Conservation (phyloP, 1,140 invertebrate genomes). For the Marisa cornuarietis region DNA sequence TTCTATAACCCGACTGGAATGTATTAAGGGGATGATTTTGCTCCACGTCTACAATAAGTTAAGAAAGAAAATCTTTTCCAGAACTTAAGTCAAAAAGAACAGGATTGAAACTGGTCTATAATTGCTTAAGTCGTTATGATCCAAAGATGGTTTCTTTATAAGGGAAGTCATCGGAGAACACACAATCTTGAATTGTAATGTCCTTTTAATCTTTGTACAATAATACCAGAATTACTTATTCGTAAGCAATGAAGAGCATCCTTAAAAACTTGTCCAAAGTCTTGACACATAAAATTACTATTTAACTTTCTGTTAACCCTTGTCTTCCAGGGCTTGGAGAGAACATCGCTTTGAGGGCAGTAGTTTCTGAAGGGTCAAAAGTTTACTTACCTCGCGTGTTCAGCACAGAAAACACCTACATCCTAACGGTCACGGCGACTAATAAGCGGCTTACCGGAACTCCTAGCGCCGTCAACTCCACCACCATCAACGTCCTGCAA, state of each 20-base stretch:
- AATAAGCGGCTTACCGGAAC: background rate
- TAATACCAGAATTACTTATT: background rate
- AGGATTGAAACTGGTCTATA: too few species aligned
- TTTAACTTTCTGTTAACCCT: too few species aligned
- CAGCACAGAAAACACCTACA: slow-evolving; percentile 20
- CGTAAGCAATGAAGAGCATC: background rate
- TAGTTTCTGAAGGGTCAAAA: slow-evolving; percentile 25
- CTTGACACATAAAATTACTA: background rate
- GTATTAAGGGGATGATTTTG: too few species aligned
- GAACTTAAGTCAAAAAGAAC: too few species aligned
- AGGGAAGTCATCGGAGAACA: too few species aligned
- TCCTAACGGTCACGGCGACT: slow-evolving; percentile 16
- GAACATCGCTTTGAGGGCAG: slow-evolving; percentile 24
- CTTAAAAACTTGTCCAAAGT: too few species aligned
- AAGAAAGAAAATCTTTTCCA: too few species aligned
- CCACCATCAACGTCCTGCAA: slow-evolving; percentile 34
- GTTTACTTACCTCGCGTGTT: slow-evolving; percentile 34
- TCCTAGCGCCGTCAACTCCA: slow-evolving; percentile 13
- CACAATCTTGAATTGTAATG: background rate
- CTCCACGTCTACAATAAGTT: too few species aligned
- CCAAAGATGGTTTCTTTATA: too few species aligned
- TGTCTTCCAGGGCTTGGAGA: background rate
- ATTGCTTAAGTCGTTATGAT: too few species aligned
- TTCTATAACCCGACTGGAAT: too few species aligned
- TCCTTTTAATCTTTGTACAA: background rate